Evolutionary conservation across 2,888 invertebrate genomes (phyloP), one percentile per base, ranked within the genome.

Genomic region (Bembecia ichneumoniformis): DNA sequence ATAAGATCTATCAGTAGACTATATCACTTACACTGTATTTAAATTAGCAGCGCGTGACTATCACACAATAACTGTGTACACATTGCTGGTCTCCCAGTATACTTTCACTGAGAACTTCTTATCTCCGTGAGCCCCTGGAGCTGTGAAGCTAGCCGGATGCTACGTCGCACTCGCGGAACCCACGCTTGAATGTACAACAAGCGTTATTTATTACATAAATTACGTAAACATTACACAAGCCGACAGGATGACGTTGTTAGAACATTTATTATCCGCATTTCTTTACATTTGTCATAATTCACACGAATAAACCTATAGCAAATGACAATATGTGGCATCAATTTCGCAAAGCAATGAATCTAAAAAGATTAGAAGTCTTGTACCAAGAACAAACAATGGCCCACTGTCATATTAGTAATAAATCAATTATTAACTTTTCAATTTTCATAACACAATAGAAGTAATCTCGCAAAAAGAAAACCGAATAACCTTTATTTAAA

Each of bases 21-120:
- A 77, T 74, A 28, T 28, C 28, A 28, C 28, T 28, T 28, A 9
- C 28, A 7, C 66, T 67, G 68, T 71, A 76, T 78, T 78, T 68
- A 76, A 75, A 77, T 75, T 72, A 71, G 69, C 70, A 61, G 55
- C 79, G 72, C 81, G 74, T 78, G 78, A 77, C 77, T 60, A 67
- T 71, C 71, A 66, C 57, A 70, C 64, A 74, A 76, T 73, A 71
- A 73, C 28, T 76, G 71, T 66, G 58, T 59, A 62, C 58, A 59
- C 58, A 64, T 57, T 56, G 52, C 58, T 60, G 64, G 66, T 68
- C 66, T 62, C 63, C 62, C 58, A 58, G 54, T 58, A 62, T 57
- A 77, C 80, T 79, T 80, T 79, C 78, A 72, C 79, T 74, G 65
- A 35, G 57, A 43, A 51, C 56, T 65, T 53, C 53, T 55, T 60